These are phyloP conservation scores for Eutrigla gurnardus DNA, from an alignment of 2,797 vertebrate species.

Conservation along the genomic window DNA sequence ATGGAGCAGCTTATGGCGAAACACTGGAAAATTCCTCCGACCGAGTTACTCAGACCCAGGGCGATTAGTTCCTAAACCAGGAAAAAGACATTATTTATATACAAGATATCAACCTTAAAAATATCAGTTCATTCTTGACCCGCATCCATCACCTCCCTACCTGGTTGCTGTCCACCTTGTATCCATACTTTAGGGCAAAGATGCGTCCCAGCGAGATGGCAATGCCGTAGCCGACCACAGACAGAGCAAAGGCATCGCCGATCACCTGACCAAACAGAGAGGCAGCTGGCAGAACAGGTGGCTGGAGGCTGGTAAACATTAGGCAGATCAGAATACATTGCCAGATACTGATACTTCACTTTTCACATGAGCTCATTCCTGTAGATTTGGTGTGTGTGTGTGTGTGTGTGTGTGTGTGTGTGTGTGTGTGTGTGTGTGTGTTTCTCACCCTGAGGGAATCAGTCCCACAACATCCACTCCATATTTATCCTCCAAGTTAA, in stretches of 20 bases:
- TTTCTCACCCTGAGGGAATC: slow-evolving; percentile 92
- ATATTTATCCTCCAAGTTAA: slow-evolving; percentile 79
- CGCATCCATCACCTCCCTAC: slow-evolving; percentile 46
- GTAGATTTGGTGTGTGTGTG: neutral
- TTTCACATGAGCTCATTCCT: neutral
- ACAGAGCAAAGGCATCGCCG: slow-evolving; percentile 93
- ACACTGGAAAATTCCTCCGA: slow-evolving; percentile 94
- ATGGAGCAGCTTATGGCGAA: slow-evolving; percentile 95
- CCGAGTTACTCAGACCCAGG: slow-evolving; percentile 92
- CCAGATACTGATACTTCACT: neutral
- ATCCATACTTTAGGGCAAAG: slow-evolving; percentile 95
- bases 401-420: no score
- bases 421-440: neutral
- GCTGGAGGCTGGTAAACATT: slow-evolving; percentile 82
- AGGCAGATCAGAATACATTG: neutral
- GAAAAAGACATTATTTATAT: slow-evolving; percentile 22
- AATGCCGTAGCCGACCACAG: slow-evolving; percentile 95
- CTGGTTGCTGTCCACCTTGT: slow-evolving; percentile 98
- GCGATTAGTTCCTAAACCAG: slow-evolving; percentile 92
- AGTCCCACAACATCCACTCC: slow-evolving; percentile 88
- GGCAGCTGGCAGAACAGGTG: slow-evolving; percentile 79
- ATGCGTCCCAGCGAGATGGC: slow-evolving; percentile 95
- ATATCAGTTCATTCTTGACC: neutral
- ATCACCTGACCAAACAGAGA: slow-evolving; percentile 84
- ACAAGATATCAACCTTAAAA: neutral